A percentile compares a stretch with the other conserved stretches of the same genome.
Evolutionary conservation across 2,888 invertebrate genomes (phyloP).

Genomic region (Helicoverpa assulta): DNA sequence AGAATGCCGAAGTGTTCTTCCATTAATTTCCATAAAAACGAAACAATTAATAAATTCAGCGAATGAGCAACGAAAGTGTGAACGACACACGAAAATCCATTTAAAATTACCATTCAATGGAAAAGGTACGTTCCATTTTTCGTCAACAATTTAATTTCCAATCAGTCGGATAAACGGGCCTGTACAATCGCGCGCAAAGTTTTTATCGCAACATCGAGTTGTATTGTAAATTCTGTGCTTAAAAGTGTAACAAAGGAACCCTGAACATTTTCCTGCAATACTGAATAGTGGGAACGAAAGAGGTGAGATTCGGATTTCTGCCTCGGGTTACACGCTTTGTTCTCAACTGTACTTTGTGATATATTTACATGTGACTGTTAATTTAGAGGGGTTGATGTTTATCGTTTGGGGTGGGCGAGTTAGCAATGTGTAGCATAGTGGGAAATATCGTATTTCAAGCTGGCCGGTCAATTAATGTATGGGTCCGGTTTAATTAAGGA

Average conservation of each 20-base stretch:
- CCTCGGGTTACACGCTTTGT: conserved; percentile 41
- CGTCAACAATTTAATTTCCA: conserved; percentile 52
- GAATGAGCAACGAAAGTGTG: conserved; percentile 21
- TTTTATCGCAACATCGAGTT: conserved; percentile 45
- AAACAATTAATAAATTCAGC: conserved; percentile 26
- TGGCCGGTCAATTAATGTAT: conserved; percentile 33
- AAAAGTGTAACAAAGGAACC: conserved; percentile 51
- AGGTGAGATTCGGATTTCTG: conserved; percentile 51
- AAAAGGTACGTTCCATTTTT: conserved; percentile 25
- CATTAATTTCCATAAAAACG: too few relatives aligned
- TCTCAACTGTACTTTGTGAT: conserved; percentile 43
- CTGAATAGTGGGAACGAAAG: conserved; percentile 52
- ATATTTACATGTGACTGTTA: conserved; percentile 52
- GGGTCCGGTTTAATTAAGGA: conserved; percentile 43
- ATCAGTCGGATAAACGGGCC: conserved; percentile 36
- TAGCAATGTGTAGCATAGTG: conserved; percentile 25
- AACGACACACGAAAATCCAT: conserved; percentile 23
- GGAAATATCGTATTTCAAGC: conserved; percentile 45
- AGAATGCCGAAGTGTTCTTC: too few relatives aligned
- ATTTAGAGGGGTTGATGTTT: conserved; percentile 57
- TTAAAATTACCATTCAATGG: conserved; percentile 27
- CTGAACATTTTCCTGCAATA: conserved; percentile 34
- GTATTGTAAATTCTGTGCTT: conserved; percentile 40
- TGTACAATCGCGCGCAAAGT: conserved; percentile 38
- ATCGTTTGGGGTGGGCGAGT: conserved; percentile 39